These are phyloP conservation scores for Syngnathus typhle DNA, from an alignment of 2,113 vertebrate species.

Conservation along the genomic window DNA sequence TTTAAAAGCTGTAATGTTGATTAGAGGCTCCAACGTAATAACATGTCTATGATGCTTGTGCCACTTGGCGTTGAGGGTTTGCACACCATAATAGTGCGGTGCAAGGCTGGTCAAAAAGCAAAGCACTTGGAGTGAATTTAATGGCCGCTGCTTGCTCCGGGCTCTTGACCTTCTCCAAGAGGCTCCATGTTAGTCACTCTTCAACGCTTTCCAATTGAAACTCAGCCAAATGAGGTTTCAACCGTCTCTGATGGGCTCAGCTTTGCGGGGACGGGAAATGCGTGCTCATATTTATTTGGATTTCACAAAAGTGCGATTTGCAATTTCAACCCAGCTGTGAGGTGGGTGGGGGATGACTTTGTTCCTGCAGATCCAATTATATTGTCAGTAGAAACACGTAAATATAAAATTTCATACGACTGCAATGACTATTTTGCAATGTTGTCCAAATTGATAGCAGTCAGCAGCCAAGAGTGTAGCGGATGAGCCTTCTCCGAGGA, in stretches of 20 bases:
- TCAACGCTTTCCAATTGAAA: conserved; percentile 66
- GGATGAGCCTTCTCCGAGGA: not conserved
- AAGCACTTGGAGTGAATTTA: conserved; percentile 70
- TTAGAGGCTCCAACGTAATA: conserved; percentile 45
- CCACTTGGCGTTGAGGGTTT: conserved; percentile 42
- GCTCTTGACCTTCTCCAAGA: conserved; percentile 69
- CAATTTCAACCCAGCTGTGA: not conserved
- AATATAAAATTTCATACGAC: not conserved
- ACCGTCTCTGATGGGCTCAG: conserved; percentile 42
- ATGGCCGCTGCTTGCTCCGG: conserved; percentile 64
- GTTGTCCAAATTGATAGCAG: not conserved
- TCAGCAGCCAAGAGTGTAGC: not conserved
- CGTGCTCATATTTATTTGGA: not conserved
- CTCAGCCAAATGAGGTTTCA: conserved; percentile 63
- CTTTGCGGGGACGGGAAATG: not conserved
- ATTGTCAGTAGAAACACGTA: not conserved
- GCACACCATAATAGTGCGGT: conserved; percentile 49
- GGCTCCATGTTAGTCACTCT: conserved; percentile 68
- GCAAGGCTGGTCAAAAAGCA: conserved; percentile 64
- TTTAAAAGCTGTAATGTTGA: conserved; percentile 41
- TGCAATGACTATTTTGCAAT: not conserved
- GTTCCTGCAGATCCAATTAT: not conserved
- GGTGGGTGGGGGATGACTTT: not conserved
- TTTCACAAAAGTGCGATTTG: not conserved
- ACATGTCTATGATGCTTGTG: conserved; percentile 44